Percentiles rank a stretch among this genome's conserved stretches.
Evolutionary conservation across 1,140 invertebrate species (phyloP).

Genomic region (Campodea augens): DNA sequence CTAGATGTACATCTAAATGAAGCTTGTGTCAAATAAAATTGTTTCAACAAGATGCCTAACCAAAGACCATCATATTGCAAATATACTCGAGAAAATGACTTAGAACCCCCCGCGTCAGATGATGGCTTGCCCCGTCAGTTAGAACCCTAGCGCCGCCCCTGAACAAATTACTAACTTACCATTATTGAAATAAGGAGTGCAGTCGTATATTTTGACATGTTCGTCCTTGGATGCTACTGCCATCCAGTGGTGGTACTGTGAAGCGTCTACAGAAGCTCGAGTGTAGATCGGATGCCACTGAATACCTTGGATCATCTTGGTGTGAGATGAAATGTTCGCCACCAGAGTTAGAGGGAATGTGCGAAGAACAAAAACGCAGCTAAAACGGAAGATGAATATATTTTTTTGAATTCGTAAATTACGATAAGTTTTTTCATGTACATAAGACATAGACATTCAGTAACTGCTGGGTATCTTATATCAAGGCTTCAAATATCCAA

Average conservation of each 20-base stretch:
- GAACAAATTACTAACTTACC: neutral
- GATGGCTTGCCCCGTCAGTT: no score
- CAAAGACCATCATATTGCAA: neutral
- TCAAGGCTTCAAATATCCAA: slow-evolving; percentile 17
- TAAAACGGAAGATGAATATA: no score
- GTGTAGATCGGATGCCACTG: slow-evolving; percentile 50
- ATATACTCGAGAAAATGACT: neutral
- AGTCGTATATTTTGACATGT: slow-evolving; percentile 34
- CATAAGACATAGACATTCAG: slow-evolving; percentile 4
- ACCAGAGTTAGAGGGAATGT: slow-evolving; percentile 18
- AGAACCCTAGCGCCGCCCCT: no score
- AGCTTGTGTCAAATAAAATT: neutral
- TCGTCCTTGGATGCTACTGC: slow-evolving; percentile 36
- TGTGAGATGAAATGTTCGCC: slow-evolving; percentile 23
- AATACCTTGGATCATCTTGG: slow-evolving; percentile 39
- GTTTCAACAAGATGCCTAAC: neutral
- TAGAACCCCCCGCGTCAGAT: neutral
- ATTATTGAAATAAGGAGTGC: slow-evolving; percentile 13
- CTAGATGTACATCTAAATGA: neutral
- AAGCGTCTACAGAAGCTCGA: slow-evolving; percentile 29
- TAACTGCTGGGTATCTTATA: slow-evolving; percentile 12
- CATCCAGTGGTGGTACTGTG: slow-evolving; percentile 36
- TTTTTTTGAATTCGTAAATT: no score
- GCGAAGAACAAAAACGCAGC: no score
- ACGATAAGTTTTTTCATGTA: no score